Evolutionary conservation across 2,888 invertebrate species (phyloP), one percentile per base, ranked within the genome.

Genomic region (Aproaerema taeniolella): DNA sequence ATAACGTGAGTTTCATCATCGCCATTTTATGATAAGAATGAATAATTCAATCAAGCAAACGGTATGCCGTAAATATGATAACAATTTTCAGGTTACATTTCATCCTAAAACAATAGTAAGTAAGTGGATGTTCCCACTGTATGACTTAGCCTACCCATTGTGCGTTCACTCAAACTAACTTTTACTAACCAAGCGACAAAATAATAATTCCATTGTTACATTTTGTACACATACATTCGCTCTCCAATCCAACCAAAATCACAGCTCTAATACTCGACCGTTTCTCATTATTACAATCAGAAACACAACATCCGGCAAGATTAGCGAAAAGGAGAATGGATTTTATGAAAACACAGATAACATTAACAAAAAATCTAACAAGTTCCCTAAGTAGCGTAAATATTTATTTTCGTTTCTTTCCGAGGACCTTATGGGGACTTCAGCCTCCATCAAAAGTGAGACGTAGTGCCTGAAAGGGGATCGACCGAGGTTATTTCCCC

Each of bases 91-190:
- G 43, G 45, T 47, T 32, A 20, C 14, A 33, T 44, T 38, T 28
- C 4, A 43, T 46, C 46, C 52, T 62, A 45, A 66, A 67, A 75
- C 69, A 74, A 74, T 73, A 64, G 67, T 62, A 69, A 75, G 77
- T 75, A 75, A 70, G 70, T 65, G 56, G 58, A 62, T 64, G 61
- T 74, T 77, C 71, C 61, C 73, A 76, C 66, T 68, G 56, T 54
- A 58, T 53, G 51, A 59, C 61, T 62, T n/a, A 57, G 61, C 53
- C 55, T 53, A 52, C 45, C 58, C 49, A 70, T 71, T 69, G 71
- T 69, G 59, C 56, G 53, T 55, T 60, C 58, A 58, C 54, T 57
- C 50, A 60, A 45, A 50, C 53, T 65, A 59, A 73, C 73, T 76
- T 75, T 76, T 76, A 73, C 73, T 71, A 59, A 64, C 57, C 53